These are phyloP conservation scores for Micronycteris hirsuta DNA, from an alignment of 2,113 vertebrate genomes.

Conservation along the genomic window DNA sequence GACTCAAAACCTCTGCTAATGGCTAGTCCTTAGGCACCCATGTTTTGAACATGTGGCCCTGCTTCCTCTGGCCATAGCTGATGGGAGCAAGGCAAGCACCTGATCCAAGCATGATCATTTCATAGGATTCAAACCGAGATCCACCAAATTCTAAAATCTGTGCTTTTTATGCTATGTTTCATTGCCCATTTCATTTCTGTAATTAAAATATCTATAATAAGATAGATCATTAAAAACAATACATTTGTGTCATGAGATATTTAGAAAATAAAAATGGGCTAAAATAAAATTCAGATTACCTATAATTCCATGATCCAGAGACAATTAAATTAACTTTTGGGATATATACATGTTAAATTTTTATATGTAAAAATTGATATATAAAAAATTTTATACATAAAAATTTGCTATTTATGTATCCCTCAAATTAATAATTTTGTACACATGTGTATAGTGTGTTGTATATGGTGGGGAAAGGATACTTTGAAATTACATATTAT, in stretches of 20 bases:
- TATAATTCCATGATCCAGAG: not conserved
- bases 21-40: not conserved
- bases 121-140: not conserved
- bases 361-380: not conserved
- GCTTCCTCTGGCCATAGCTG: not conserved
- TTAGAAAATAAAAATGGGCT: not conserved
- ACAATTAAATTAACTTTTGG: not conserved
- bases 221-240: not conserved
- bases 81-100: not conserved
- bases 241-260: not conserved
- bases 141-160: not conserved
- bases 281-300: constrained; percentile 13
- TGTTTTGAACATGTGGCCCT: not conserved
- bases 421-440: not conserved
- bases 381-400: not conserved
- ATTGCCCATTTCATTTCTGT: not conserved
- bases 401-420: not conserved
- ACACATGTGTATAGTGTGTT: not conserved
- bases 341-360: not conserved
- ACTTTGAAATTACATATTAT: not conserved
- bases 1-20: not conserved
- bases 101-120: not conserved
- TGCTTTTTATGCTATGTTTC: not conserved
- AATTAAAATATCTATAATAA: not conserved
- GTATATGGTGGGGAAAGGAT: not conserved